Evolutionary conservation across 2,888 invertebrate genomes (phyloP).

Genomic region (Oligia strigilis): DNA sequence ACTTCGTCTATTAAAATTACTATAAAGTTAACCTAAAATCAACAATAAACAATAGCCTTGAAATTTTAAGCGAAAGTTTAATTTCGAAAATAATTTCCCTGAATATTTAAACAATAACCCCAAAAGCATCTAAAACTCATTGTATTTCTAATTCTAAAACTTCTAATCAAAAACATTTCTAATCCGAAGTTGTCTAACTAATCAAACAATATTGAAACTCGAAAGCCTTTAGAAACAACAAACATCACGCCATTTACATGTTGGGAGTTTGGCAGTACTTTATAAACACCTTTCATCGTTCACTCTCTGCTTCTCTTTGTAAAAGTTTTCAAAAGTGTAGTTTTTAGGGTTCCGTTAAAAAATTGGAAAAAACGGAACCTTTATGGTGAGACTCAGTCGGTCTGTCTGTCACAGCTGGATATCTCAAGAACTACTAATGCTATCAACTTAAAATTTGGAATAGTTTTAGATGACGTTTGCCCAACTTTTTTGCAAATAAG

Average conservation of each 20-base stretch:
- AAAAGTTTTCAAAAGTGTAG: conserved; percentile 34
- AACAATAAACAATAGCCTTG: not conserved
- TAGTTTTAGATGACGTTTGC: too few relatives aligned
- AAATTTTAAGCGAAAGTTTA: not conserved
- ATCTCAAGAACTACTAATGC: too few relatives aligned
- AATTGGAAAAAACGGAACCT: too few relatives aligned
- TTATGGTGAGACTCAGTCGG: too few relatives aligned
- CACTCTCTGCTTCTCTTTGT: not conserved
- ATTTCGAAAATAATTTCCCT: not conserved
- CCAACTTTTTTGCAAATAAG: too few relatives aligned
- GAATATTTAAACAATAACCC: conserved; percentile 27
- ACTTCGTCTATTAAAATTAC: not conserved
- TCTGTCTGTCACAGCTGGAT: too few relatives aligned
- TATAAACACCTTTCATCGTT: conserved; percentile 18
- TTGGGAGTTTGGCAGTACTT: conserved; percentile 26
- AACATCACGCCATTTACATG: conserved; percentile 19
- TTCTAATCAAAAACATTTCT: conserved; percentile 33
- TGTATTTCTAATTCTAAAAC: conserved; percentile 24
- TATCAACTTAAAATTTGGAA: too few relatives aligned
- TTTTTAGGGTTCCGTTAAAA: not conserved
- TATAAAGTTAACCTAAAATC: not conserved
- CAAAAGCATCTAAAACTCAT: conserved; percentile 9
- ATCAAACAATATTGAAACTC: conserved; percentile 41
- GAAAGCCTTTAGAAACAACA: conserved; percentile 25
- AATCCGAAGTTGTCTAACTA: conserved; percentile 35